These are phyloP conservation scores for Phocoena phocoena DNA, from an alignment of 2,113 vertebrate species.

Conservation along the genomic window DNA sequence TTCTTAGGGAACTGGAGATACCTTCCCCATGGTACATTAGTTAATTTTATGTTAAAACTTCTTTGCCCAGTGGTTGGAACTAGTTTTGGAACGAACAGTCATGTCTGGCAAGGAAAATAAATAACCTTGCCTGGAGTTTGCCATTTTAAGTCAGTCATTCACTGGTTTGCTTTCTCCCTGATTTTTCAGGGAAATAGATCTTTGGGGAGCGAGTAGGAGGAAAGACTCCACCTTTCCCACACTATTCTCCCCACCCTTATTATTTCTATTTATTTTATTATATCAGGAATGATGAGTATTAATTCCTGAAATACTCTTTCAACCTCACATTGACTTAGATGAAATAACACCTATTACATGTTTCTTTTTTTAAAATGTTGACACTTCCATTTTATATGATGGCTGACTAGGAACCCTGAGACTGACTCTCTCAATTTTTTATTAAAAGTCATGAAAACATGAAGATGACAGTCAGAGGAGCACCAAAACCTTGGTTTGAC, in stretches of 20 bases:
- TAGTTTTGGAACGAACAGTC: neutral
- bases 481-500: neutral
- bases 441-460: neutral
- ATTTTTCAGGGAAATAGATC: neutral
- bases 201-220: neutral
- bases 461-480: neutral
- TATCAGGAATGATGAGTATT: neutral
- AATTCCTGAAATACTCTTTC: neutral
- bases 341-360: slow-evolving; percentile 8
- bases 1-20: neutral
- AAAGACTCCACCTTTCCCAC: neutral
- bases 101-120: neutral
- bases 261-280: neutral
- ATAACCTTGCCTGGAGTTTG: neutral
- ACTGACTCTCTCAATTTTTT: neutral
- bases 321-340: neutral
- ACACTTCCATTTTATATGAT: slow-evolving; percentile 1
- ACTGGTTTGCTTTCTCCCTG: neutral
- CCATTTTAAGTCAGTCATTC: neutral
- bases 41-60: neutral
- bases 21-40: neutral
- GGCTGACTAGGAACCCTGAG: neutral
- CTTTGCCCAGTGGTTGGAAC: neutral
- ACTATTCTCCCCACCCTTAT: neutral
- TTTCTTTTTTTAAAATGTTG: neutral